These are phyloP conservation scores for Nothoprocta perdicaria DNA, from an alignment of 2,113 vertebrate genomes.

Conservation along the genomic window DNA sequence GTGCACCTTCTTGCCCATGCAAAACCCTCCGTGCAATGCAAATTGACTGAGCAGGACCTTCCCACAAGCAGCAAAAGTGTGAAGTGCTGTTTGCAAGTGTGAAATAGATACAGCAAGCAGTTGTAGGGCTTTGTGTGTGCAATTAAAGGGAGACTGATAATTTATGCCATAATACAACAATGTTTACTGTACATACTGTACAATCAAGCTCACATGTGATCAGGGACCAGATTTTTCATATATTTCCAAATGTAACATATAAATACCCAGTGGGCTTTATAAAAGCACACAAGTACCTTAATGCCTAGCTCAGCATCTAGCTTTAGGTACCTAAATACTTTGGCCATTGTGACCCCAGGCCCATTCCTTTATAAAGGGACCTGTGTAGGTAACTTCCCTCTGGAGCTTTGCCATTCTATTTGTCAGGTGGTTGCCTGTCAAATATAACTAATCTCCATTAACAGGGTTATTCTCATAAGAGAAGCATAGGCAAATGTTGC, in stretches of 20 bases:
- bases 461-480: background rate
- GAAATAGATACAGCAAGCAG: background rate
- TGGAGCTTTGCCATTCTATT: background rate
- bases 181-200: background rate
- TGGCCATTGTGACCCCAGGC: background rate
- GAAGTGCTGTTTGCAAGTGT: background rate
- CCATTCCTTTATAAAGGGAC: background rate
- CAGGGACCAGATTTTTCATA: background rate
- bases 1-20: background rate
- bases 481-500: background rate
- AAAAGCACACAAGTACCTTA: background rate
- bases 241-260: background rate
- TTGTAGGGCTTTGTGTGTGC: background rate
- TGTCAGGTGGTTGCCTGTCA: background rate
- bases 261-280: background rate
- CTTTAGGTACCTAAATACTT: background rate
- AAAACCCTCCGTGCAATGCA: background rate
- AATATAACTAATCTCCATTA: conserved; percentile 24
- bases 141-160: background rate
- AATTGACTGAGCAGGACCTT: background rate
- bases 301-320: background rate
- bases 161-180: background rate
- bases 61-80: background rate
- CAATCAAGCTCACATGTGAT: background rate
- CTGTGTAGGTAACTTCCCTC: background rate